Conservation (phyloP, 2,797 vertebrate species). For the Onychomys leucogaster region DNA sequence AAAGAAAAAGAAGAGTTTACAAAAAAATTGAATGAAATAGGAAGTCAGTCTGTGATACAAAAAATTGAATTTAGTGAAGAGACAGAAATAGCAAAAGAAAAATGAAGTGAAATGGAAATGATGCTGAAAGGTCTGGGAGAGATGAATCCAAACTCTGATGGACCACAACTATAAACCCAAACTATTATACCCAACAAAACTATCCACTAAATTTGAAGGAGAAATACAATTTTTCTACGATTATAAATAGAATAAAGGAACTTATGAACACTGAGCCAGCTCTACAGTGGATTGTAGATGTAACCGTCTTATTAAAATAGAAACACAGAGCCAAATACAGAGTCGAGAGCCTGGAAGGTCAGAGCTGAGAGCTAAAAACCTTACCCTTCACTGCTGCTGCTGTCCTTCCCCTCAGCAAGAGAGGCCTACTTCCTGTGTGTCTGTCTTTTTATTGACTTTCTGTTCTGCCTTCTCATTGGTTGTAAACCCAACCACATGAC, state of each 20-base stretch:
- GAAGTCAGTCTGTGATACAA: background rate
- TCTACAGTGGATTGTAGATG: no score
- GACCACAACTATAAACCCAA: background rate
- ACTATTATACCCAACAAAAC: background rate
- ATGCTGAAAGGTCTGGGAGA: background rate
- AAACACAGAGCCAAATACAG: no score
- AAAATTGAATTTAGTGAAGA: background rate
- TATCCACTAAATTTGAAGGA: background rate
- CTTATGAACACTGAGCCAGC: background rate
- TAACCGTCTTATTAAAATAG: no score
- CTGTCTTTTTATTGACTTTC: no score
- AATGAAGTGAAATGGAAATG: background rate
- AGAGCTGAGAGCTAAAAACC: no score
- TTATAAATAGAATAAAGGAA: background rate
- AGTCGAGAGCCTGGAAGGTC: no score
- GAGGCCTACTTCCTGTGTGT: no score
- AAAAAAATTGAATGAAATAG: background rate
- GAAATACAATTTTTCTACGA: background rate
- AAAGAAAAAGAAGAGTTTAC: background rate
- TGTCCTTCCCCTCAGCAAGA: no score
- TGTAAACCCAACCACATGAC: no score
- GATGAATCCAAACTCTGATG: background rate
- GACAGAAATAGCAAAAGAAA: background rate
- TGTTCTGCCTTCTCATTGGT: no score
- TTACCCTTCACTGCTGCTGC: no score